Conservation (phyloP, 2,797 vertebrate species). For the Allochrocebus solatus region DNA sequence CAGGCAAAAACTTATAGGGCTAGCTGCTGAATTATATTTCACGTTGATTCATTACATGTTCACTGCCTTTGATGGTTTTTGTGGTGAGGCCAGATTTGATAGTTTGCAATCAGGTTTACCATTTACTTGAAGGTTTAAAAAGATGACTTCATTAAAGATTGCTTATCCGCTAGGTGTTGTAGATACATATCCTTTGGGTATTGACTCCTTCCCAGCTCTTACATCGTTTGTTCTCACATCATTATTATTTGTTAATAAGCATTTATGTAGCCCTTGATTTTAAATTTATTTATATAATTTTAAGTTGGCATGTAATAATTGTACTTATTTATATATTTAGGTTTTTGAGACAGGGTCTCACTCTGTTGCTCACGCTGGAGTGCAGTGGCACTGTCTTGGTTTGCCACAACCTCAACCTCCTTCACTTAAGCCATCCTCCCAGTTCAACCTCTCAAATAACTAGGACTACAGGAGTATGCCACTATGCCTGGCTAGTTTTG, state of each 20-base stretch:
- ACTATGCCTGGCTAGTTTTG: not conserved
- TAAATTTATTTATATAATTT: not conserved
- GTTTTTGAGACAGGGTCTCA: not conserved
- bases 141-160: slow-evolving; percentile 42
- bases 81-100: slow-evolving; percentile 21
- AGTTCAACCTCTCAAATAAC: not conserved
- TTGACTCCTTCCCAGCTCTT: slow-evolving; percentile 5
- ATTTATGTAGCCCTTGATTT: slow-evolving; percentile 42
- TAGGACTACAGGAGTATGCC: not conserved
- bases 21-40: not conserved
- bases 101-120: slow-evolving; percentile 24
- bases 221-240: not conserved
- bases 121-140: slow-evolving; percentile 29
- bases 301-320: not conserved
- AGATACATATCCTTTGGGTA: not conserved
- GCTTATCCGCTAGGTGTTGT: not conserved
- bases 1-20: not conserved
- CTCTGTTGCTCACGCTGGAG: not conserved
- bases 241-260: slow-evolving; percentile 51
- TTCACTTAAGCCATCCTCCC: not conserved
- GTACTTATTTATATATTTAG: not conserved
- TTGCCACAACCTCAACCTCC: not conserved
- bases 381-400: not conserved
- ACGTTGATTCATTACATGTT: not conserved
- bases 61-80: slow-evolving; percentile 32